Percentiles rank a stretch among this genome's conserved stretches.
Conservation (phyloP, 2,888 invertebrate genomes). For the Hypercompe scribonia region DNA sequence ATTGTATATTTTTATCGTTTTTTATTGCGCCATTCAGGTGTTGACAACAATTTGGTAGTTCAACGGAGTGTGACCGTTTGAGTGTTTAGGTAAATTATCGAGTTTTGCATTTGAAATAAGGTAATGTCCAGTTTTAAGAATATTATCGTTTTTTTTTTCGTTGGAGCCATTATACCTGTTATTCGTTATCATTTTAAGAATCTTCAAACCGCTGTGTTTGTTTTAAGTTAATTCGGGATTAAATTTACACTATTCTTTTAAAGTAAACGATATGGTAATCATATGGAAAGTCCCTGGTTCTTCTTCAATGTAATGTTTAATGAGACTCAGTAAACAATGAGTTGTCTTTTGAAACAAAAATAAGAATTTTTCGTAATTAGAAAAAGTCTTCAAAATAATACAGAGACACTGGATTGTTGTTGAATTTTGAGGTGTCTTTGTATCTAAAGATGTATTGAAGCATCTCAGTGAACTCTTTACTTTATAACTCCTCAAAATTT, state of each 20-base stretch:
- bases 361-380: too few species aligned
- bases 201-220: not conserved
- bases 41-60: constrained; percentile 21
- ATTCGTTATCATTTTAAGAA: not conserved
- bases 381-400: too few species aligned
- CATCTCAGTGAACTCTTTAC: not conserved
- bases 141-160: not conserved
- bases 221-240: not conserved
- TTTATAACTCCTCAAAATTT: not conserved
- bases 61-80: constrained; percentile 16
- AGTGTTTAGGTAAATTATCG: constrained; percentile 1
- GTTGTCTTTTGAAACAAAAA: too few species aligned
- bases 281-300: not conserved
- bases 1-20: not conserved
- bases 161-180: not conserved
- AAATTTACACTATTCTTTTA: not conserved
- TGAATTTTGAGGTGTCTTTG: not conserved
- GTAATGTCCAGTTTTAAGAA: not conserved
- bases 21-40: constrained; percentile 9
- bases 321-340: not conserved
- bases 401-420: not conserved
- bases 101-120: not conserved
- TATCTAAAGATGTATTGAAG: not conserved
- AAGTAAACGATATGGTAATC: not conserved
- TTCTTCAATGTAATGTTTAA: not conserved